Evolutionary conservation across 2,797 vertebrate genomes (phyloP), one percentile per base, ranked within the genome.

Genomic region (Leuciscus waleckii): DNA sequence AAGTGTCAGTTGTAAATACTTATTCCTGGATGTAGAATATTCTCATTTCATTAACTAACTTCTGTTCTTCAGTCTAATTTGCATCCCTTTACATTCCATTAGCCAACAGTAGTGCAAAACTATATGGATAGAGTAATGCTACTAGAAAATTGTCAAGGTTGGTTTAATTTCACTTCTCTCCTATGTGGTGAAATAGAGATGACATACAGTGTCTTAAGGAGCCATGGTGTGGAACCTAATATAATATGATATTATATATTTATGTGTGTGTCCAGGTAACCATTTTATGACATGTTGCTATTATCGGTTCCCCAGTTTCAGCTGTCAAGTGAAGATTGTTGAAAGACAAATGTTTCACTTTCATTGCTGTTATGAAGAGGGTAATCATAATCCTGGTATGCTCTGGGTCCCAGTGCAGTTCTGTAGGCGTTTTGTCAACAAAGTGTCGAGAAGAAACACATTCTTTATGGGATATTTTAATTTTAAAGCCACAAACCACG

Each of bases 301-400:
- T 63, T 78, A 63, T 69, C 8, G 29, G 8, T 43, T 78, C 26
- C 94, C 94, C 94, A 94, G 37, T 78, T 61, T 77, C 63, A 43
- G n/a, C 76, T 63, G 41, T 63, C 35, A 78, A 32, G 56, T 63
- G n/a, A 19, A 79, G 39, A 79, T 63, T 63, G 23, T 63, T 29
- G n/a, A 73, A 73, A 73, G 69, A 73, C 69, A 46, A 46, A 46
- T 26, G 69, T 71, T 71, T 71, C 23, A 16, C 69, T 71, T 71
- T 71, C 23, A 46, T n/a, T 71, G 69, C 19, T 70, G 29, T 11
- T 6, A 49, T 35, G 37, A 43, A 79, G 76, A 29, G 37, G 37
- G 56, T 43, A 78, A 78, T 78, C n/a, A 2, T 63, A 78, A 79
- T 79, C 56, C 56, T 43, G 37, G 23, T 43, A 19, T 35, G 56